Base-by-base conservation (phyloP, 2,113 vertebrate species). In the Arizona elegans region DNA sequence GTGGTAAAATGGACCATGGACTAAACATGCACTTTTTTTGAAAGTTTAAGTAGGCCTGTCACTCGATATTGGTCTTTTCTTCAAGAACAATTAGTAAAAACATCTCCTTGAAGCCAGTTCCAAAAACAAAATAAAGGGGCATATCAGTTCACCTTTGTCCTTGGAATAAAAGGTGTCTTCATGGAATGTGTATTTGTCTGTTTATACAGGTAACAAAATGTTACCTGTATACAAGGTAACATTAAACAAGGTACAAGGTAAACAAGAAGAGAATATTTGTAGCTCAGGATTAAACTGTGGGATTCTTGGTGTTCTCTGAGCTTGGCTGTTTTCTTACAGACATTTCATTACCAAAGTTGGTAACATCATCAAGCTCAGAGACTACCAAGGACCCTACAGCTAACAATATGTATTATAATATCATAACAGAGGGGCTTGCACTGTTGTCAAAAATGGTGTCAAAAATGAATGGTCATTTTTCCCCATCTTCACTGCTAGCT, bases 1-100 rank as follows among this genome's bases (percentile, higher is more conserved):
- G 89, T 94, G 23, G 92, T 96, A 94, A 95, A 96, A 94, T 2
- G 17, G 47, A 90, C 70, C 50, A 85, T 92, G 33, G 58, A 93
- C 5, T 86, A 59, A 86, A 15, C 3, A 90, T 95, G 13, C 85
- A 91, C 13, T 8, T 4, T 15, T 81, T 92, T 89, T 96, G 13
- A 94, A 87, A 95, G 92, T 87, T 95, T 9, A 65, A 29, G 33
- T 65, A 87, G 47, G 29, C 15, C 65, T 94, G 9, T 24, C 58
- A 96, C 56, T 70, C 29, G 24, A 93, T 89, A n/a, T 17, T 33
- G 2, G 12, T 70, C 12, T 86, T 5, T 86, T 50, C 21, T 50
- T 13, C 24, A 87, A 52, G 86, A 26, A 26, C 5, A 7, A 33
- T 81, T 81, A 81, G 15, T 38, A 8, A 81, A 81, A 81, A 7